Evolutionary conservation across 1,140 invertebrate genomes (phyloP), one percentile per base, ranked within the genome.

Genomic region (Orussus abietinus): DNA sequence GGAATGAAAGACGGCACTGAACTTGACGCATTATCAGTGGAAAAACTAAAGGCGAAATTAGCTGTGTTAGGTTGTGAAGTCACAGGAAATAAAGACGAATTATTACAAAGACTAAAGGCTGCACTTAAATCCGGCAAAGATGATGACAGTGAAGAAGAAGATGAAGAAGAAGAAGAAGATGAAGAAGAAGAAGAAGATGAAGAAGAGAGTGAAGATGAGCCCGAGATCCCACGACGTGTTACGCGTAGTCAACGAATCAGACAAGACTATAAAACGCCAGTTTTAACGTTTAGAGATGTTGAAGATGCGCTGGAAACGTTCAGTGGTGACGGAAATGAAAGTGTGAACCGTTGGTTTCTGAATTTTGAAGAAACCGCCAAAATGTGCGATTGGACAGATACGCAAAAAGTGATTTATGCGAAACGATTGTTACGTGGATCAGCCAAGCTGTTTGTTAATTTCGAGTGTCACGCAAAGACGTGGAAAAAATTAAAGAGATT

Each of bases 291-390:
- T 19, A 35, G 34, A 40, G 56, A 61, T 29, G 51, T 59, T 2
- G 47, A 61, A 29, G 45, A 51, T 12, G 21, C 47, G 0, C 11
- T 59, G 9, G 42, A 51, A 6, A 17, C 33, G 7, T 62, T 58
- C 25, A 46, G 20, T 22, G 53, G 58, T 1, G 49, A 58, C 6
- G 46, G 39, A 7, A 25, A 18, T 0, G 21, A 43, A 21, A 49
- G 35, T 26, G 17, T 62, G 0, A 26, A 14, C 6, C 28, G 26
- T 1, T 62, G 55, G 53, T 10, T 62, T 28, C 7, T 25, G 5
- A 30, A 49, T 0, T 55, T 59, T 14, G 59, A 62, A 34, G 47
- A 51, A 18, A 53, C 45, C 0, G 49, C 52, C 1, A 35, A 58
- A 12, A 5, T 55, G 10, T 58, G 49, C 31, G 12, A 41, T n/a